Evolutionary conservation across 2,888 invertebrate genomes (phyloP).

Genomic region (Nomada ferruginata): DNA sequence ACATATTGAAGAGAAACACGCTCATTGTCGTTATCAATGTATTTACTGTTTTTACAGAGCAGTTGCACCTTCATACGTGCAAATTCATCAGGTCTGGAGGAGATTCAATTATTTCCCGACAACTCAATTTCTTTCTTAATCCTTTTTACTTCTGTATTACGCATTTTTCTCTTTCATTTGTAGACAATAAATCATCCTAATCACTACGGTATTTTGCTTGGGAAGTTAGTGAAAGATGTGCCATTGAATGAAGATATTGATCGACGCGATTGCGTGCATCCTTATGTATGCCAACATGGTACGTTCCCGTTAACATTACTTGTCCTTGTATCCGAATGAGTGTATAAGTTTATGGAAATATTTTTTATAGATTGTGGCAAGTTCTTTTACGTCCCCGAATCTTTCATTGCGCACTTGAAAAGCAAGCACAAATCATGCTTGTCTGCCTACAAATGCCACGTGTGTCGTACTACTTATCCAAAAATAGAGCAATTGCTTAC

Average conservation of each 20-base stretch:
- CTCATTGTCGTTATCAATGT: conserved; percentile 87
- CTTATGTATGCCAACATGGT: conserved; percentile 81
- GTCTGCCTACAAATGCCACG: conserved; percentile 83
- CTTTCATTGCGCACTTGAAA: conserved; percentile 79
- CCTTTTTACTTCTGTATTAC: not conserved
- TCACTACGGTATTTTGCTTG: conserved; percentile 59
- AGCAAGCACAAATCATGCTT: conserved; percentile 71
- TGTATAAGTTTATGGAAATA: not conserved
- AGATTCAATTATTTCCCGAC: not conserved
- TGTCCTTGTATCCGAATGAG: not conserved
- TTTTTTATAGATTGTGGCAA: conserved; percentile 77
- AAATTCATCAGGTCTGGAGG: conserved; percentile 85
- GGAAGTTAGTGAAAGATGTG: conserved; percentile 47
- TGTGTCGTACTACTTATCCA: conserved; percentile 83
- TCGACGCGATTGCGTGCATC: conserved; percentile 74
- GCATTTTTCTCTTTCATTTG: conserved; percentile 25
- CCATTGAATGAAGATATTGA: conserved; percentile 73
- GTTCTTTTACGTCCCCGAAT: conserved; percentile 80
- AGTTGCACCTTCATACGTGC: conserved; percentile 86
- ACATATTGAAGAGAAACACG: conserved; percentile 88
- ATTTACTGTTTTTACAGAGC: conserved; percentile 89
- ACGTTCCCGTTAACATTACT: conserved; percentile 14
- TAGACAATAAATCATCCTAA: conserved; percentile 69
- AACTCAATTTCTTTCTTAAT: not conserved
- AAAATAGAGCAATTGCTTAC: conserved; percentile 74